These are phyloP conservation scores for Epistrophe grossulariae DNA, from an alignment of 2,888 invertebrate genomes.

Conservation along the genomic window DNA sequence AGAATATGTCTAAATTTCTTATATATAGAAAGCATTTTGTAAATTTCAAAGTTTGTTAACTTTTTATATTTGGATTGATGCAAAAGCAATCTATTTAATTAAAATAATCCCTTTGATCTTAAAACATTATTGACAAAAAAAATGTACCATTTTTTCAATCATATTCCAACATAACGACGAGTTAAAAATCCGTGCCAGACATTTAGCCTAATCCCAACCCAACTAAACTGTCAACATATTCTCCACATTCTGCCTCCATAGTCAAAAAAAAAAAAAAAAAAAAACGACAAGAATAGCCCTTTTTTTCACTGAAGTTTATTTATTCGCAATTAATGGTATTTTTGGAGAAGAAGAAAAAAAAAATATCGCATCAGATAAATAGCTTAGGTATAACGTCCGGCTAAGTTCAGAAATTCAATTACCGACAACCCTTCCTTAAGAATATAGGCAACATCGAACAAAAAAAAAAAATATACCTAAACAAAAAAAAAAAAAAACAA, in stretches of 20 bases:
- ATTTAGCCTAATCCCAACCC: slow-evolving; percentile 5
- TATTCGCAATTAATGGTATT: slow-evolving; percentile 67
- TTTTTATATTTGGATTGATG: not conserved
- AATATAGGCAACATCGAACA: slow-evolving; percentile 13
- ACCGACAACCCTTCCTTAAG: slow-evolving; percentile 52
- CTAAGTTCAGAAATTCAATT: slow-evolving; percentile 71
- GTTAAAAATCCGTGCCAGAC: slow-evolving; percentile 16
- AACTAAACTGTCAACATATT: slow-evolving; percentile 36
- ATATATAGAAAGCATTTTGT: too few relatives aligned
- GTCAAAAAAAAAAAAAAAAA: too few relatives aligned
- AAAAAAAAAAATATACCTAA: slow-evolving; percentile 11
- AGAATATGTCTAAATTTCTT: too few relatives aligned
- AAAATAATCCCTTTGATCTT: slow-evolving; percentile 20
- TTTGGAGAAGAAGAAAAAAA: slow-evolving; percentile 29
- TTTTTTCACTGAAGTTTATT: slow-evolving; percentile 46
- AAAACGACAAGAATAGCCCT: slow-evolving; percentile 21
- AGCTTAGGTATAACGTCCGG: slow-evolving; percentile 57
- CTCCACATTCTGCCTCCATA: not conserved
- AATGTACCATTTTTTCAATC: not conserved
- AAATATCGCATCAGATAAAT: slow-evolving; percentile 59
- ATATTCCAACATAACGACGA: too few relatives aligned
- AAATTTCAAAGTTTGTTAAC: too few relatives aligned
- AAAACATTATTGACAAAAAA: not conserved
- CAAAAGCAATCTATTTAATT: slow-evolving; percentile 1
- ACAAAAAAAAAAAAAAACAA: slow-evolving; percentile 6